Percentiles rank a stretch among this genome's conserved stretches.
Conservation (phyloP, 2,797 vertebrate genomes). For the Pseudochromis fuscus region DNA sequence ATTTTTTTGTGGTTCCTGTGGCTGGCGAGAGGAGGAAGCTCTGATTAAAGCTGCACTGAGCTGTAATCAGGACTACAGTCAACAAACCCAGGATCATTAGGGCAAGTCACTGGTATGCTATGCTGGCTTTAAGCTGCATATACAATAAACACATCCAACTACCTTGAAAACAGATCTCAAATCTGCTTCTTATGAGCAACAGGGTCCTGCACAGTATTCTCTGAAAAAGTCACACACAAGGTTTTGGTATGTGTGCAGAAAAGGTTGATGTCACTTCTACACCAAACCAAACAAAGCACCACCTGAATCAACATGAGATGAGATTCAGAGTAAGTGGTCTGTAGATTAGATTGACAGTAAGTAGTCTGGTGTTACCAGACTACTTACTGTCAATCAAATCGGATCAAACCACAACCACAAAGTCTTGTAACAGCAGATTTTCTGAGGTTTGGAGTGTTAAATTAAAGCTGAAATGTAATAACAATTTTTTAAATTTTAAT, state of each 20-base stretch:
- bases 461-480: neutral
- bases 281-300: neutral
- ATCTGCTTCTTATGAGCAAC: neutral
- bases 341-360: too few species aligned
- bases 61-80: conserved; percentile 74
- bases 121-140: conserved; percentile 26
- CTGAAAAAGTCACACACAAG: neutral
- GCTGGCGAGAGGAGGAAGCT: conserved; percentile 70
- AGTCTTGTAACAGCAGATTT: neutral
- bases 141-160: conserved; percentile 35
- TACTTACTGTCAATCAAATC: neutral
- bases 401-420: neutral
- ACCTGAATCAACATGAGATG: neutral
- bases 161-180: neutral
- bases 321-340: too few species aligned
- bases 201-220: neutral
- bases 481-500: neutral
- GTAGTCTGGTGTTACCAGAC: too few species aligned
- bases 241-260: neutral
- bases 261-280: neutral
- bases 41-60: conserved; percentile 74
- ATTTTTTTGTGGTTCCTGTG: conserved; percentile 69
- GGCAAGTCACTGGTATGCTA: conserved; percentile 42
- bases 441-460: neutral
- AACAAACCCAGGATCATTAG: conserved; percentile 59